phyloP scores from a whole-genome alignment of 2,797 vertebrate species.

The Astyanax mexicanus region DNA sequence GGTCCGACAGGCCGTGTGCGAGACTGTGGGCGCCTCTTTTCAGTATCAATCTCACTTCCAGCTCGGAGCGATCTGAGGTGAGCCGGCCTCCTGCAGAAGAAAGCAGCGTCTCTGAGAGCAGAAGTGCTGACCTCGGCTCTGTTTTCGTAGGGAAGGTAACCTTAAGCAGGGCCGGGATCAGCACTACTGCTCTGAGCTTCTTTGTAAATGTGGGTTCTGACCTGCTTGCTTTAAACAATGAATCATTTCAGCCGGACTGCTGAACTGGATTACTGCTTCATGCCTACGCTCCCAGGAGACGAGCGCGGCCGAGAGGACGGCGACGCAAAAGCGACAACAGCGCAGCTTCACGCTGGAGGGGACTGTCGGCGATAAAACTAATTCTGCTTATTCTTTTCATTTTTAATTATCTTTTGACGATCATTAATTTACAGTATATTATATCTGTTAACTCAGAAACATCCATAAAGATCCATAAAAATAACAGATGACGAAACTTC shows the following conservation, averaged over 20 bases:
- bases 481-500: too few relatives aligned
- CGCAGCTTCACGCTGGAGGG: neutral
- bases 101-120: neutral
- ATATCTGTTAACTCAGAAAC: too few relatives aligned
- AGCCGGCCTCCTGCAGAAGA: neutral
- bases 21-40: slow-evolving; percentile 42
- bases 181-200: neutral
- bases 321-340: neutral
- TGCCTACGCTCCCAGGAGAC: neutral
- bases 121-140: neutral
- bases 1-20: slow-evolving; percentile 34
- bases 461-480: too few relatives aligned
- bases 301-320: neutral
- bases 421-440: too few relatives aligned
- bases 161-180: neutral
- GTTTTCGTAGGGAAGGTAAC: neutral
- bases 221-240: slow-evolving; percentile 1
- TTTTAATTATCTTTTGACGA: too few relatives aligned
- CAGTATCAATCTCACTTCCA: slow-evolving; percentile 50
- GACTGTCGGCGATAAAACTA: too few relatives aligned
- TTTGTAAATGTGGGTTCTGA: neutral
- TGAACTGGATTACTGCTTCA: neutral
- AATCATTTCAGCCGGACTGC: neutral
- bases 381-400: too few relatives aligned
- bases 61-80: slow-evolving; percentile 53